A percentile compares a stretch with the other conserved stretches of the same genome.
These are phyloP conservation scores for Ochotona princeps DNA, from an alignment of 2,113 vertebrate species.

Conservation along the genomic window DNA sequence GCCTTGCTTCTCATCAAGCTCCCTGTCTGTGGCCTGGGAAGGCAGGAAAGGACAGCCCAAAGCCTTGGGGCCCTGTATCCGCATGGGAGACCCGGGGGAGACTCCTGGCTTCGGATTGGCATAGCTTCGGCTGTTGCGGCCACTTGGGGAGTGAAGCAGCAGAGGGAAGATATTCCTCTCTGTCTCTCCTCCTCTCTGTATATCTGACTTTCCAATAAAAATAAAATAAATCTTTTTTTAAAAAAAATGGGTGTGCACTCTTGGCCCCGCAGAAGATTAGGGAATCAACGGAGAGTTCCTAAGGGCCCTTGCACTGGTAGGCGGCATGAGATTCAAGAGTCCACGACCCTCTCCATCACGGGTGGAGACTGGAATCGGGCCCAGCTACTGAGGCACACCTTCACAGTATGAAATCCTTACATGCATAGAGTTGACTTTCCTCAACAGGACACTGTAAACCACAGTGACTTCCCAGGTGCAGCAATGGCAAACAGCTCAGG, in stretches of 20 bases:
- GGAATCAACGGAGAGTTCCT: background rate
- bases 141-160: too few species aligned
- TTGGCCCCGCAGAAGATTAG: background rate
- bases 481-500: background rate
- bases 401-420: background rate
- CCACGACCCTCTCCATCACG: background rate
- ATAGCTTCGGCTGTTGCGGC: too few species aligned
- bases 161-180: too few species aligned
- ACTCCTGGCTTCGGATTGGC: too few species aligned
- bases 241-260: background rate
- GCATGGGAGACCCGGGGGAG: too few species aligned
- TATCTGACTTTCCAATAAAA: too few species aligned
- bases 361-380: background rate
- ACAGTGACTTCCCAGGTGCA: background rate
- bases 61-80: too few species aligned
- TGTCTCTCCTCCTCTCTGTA: too few species aligned
- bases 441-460: background rate
- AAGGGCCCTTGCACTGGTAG: background rate
- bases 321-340: fast-evolving
- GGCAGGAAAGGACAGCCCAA: too few species aligned
- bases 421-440: background rate
- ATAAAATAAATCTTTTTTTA: too few species aligned
- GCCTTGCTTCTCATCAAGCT: too few species aligned
- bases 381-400: background rate
- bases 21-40: too few species aligned